Evolutionary conservation across 2,888 invertebrate species (phyloP).

Genomic region (Spodoptera picta): DNA sequence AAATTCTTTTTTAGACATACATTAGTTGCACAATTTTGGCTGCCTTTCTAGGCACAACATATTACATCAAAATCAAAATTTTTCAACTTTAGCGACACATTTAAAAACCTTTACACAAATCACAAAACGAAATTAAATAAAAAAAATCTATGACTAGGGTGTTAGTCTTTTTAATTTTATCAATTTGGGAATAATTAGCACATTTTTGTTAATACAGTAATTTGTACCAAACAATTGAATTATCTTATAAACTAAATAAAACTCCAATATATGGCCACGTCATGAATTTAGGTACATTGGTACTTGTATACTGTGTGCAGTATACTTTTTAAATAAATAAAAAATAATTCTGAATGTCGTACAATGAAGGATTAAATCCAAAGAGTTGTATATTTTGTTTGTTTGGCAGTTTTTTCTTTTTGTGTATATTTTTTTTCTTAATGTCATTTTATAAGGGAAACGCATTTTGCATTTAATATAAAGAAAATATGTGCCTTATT

Average conservation of each 20-base stretch:
- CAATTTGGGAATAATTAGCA: slow-evolving; percentile 49
- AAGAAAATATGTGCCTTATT: no score
- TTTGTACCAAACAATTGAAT: slow-evolving; percentile 47
- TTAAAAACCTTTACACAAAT: slow-evolving; percentile 9
- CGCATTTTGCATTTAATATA: no score
- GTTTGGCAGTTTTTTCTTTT: no score
- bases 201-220: slow-evolving; percentile 43
- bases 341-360: slow-evolving; percentile 2
- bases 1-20: not conserved
- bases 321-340: slow-evolving; percentile 26
- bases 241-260: slow-evolving; percentile 57
- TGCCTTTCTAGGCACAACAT: not conserved
- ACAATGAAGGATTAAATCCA: no score
- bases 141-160: slow-evolving; percentile 69
- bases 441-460: no score
- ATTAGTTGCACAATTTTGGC: slow-evolving; percentile 25
- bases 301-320: slow-evolving; percentile 27
- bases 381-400: no score
- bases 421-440: no score
- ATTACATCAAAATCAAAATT: not conserved
- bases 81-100: slow-evolving; percentile 5
- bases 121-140: slow-evolving; percentile 15
- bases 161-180: slow-evolving; percentile 69
- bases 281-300: slow-evolving; percentile 63
- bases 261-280: slow-evolving; percentile 69